Percentiles rank a stretch among this genome's conserved stretches.
Conservation (phyloP, 2,113 vertebrate species). For the Spea bombifrons region DNA sequence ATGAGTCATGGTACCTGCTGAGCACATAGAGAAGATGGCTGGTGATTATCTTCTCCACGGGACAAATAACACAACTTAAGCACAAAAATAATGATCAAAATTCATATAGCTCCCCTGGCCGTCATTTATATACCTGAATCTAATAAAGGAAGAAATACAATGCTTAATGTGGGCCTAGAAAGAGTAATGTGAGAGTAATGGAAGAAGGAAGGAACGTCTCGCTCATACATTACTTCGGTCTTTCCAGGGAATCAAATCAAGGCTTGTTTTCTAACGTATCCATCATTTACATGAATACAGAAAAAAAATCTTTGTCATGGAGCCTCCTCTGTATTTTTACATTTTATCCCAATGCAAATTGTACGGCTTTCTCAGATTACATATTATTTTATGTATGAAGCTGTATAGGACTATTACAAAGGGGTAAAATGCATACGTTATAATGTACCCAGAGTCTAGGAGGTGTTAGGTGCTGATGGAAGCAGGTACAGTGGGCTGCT, state of each 20-base stretch:
- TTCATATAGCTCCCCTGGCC: slow-evolving; percentile 56
- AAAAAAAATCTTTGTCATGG: too few species aligned
- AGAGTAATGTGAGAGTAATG: slow-evolving; percentile 39
- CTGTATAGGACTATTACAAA: too few species aligned
- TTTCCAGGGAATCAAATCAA: slow-evolving; percentile 8
- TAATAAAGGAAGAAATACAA: slow-evolving; percentile 60
- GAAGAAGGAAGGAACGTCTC: slow-evolving; percentile 19
- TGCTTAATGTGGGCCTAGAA: slow-evolving; percentile 50
- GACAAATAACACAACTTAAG: slow-evolving; percentile 55
- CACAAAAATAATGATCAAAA: slow-evolving; percentile 65
- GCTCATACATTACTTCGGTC: not conserved
- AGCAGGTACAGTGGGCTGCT: too few species aligned
- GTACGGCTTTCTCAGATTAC: too few species aligned
- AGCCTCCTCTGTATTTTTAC: too few species aligned
- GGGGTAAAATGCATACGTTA: too few species aligned
- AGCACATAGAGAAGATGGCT: slow-evolving; percentile 36
- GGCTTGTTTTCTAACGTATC: not conserved
- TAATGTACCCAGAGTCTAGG: too few species aligned
- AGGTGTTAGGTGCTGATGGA: too few species aligned
- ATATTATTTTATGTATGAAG: too few species aligned
- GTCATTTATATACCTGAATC: slow-evolving; percentile 58
- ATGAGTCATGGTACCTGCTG: slow-evolving; percentile 63
- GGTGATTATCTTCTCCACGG: slow-evolving; percentile 66
- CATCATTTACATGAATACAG: too few species aligned
- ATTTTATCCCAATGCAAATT: too few species aligned